phyloP scores from a whole-genome alignment of 2,888 invertebrate genomes.

The Brachyptera putata region DNA sequence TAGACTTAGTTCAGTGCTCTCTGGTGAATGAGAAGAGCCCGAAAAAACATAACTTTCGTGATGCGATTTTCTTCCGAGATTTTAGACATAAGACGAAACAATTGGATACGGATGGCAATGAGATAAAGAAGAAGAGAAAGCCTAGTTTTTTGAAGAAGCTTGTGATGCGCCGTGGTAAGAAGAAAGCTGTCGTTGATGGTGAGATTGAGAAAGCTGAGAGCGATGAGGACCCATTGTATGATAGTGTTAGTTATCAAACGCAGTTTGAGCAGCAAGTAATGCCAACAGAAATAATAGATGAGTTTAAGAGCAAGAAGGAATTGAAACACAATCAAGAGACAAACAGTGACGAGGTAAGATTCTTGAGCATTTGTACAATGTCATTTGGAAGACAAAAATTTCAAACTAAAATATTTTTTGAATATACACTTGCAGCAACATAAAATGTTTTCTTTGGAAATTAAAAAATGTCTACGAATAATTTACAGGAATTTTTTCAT shows the following conservation, averaged over 20 bases:
- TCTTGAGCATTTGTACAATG: too few relatives aligned
- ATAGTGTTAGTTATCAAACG: too few relatives aligned
- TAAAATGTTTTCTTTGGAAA: too few relatives aligned
- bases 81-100: background rate
- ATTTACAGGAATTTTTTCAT: too few relatives aligned
- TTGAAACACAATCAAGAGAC: too few relatives aligned
- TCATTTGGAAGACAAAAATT: too few relatives aligned
- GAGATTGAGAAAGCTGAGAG: background rate
- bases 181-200: background rate
- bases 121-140: background rate
- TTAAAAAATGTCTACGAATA: too few relatives aligned
- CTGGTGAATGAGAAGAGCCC: background rate
- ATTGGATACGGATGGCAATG: background rate
- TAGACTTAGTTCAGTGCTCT: background rate
- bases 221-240: constrained; percentile 10
- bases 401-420: too few relatives aligned
- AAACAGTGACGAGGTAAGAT: background rate
- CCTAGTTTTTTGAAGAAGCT: constrained; percentile 7
- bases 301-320: too few relatives aligned
- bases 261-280: too few relatives aligned
- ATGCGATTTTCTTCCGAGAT: constrained; percentile 10
- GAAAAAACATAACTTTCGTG: constrained; percentile 9
- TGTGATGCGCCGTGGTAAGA: background rate
- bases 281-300: too few relatives aligned
- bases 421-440: too few relatives aligned